phyloP scores from a whole-genome alignment of 2,113 vertebrate species.

The Phoenicopterus ruber region DNA sequence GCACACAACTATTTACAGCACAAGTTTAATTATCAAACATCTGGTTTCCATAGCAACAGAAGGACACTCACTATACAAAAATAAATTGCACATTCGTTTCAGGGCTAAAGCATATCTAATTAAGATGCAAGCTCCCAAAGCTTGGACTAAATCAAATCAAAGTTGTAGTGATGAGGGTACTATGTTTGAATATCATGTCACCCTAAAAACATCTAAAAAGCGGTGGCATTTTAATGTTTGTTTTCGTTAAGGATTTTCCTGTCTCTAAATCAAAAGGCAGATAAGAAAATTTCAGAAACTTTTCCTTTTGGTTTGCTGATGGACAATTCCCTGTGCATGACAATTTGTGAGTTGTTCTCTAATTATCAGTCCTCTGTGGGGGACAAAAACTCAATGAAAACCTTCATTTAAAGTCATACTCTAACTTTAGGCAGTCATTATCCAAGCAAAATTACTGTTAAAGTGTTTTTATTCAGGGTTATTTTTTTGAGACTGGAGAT shows the following conservation, averaged over 20 bases:
- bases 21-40: constrained; percentile 45
- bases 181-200: not conserved
- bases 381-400: not conserved
- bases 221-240: not conserved
- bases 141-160: not conserved
- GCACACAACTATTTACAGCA: not conserved
- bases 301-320: not conserved
- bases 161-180: not conserved
- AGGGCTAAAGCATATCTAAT: not conserved
- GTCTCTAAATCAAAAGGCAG: not conserved
- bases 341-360: not conserved
- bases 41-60: constrained; percentile 45
- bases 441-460: not conserved
- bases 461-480: not conserved
- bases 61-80: constrained; percentile 1
- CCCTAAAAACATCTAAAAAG: not conserved
- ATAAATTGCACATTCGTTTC: not conserved
- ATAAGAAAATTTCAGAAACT: not conserved
- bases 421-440: not conserved
- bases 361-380: not conserved
- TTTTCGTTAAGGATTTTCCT: not conserved
- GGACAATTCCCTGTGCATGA: not conserved
- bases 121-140: not conserved
- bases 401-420: not conserved
- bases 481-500: not conserved